phyloP scores from a whole-genome alignment of 2,888 invertebrate genomes.

The Callimorpha dominula region DNA sequence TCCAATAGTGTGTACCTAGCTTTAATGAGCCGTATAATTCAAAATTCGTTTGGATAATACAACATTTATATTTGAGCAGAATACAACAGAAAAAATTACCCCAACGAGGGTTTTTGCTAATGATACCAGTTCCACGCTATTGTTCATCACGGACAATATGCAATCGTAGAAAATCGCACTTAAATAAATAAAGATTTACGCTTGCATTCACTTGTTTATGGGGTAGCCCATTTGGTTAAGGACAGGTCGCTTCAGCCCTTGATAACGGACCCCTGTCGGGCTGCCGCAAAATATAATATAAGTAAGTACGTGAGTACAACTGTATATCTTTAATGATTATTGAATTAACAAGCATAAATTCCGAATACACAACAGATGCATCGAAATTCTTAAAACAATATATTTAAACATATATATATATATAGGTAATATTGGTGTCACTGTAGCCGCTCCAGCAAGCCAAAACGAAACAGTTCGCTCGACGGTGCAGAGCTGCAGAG shows the following conservation, averaged over 20 bases:
- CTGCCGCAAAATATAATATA: neutral
- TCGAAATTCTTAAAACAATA: conserved; percentile 26
- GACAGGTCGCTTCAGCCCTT: too few relatives aligned
- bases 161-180: neutral
- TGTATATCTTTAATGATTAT: neutral
- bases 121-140: too few relatives aligned
- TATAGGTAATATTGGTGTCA: conserved; percentile 15
- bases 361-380: conserved; percentile 47
- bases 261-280: neutral
- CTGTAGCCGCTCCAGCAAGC: conserved; percentile 54
- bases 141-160: neutral
- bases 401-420: too few relatives aligned
- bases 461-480: conserved; percentile 49
- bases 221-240: neutral
- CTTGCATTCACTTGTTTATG: neutral
- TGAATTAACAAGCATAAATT: conserved; percentile 14
- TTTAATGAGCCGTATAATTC: too few relatives aligned
- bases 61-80: too few relatives aligned
- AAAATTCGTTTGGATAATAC: too few relatives aligned
- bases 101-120: too few relatives aligned
- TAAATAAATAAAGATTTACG: too few relatives aligned
- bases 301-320: neutral
- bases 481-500: conserved; percentile 35
- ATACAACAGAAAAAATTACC: too few relatives aligned
- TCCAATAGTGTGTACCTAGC: too few relatives aligned